Evolutionary conservation across 2,797 vertebrate species (phyloP), one percentile per base, ranked within the genome.

Genomic region (Periophthalmus magnuspinnatus): DNA sequence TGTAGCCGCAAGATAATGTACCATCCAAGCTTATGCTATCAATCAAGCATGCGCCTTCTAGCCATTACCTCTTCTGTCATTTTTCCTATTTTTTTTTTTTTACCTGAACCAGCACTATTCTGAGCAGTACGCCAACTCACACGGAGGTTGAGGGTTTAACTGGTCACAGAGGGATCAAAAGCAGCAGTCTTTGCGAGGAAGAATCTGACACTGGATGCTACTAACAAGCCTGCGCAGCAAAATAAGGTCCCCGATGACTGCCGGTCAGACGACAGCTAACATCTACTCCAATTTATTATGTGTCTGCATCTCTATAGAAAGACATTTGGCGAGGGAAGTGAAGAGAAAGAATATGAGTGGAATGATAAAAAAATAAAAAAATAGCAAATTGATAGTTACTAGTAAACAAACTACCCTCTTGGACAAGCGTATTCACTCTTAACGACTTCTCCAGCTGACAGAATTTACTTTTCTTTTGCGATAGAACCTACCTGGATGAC

Each of bases 131-230:
- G 1, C 61, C 38, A 73, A 33, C 13, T 52, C 62, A 59, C 33
- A 14, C 2, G 11, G 13, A 76, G 64, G 70, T 33, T 45, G 24
- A 63, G 71, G 71, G 71, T 74, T 65, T 84, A 88, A 85, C 84
- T 81, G 84, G 85, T 50, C 81, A 77, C 83, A 10, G 41, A 73
- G 85, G 85, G 86, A 87, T 79, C 69, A 77, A 67, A 77, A 3
- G 36, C 55, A 34, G 7, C 48, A 28, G 62, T 77, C n/a, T 77
- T 17, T 24, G 16, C 71, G 76, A 7, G 2, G 5, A 68, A 62
- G 48, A 77, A 81, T 78, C 59, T 58, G 75, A 69, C 3, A 19
- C 24, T 24, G 63, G 68, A 77, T 38, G 70, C 68, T 66, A 78
- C 68, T 88, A 85, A 90, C 84, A 84, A 88, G 82, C 76, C 58